A percentile compares a stretch with the other conserved stretches of the same genome.
phyloP scores from a whole-genome alignment of 2,888 invertebrate genomes.

The Pammene fasciana region DNA sequence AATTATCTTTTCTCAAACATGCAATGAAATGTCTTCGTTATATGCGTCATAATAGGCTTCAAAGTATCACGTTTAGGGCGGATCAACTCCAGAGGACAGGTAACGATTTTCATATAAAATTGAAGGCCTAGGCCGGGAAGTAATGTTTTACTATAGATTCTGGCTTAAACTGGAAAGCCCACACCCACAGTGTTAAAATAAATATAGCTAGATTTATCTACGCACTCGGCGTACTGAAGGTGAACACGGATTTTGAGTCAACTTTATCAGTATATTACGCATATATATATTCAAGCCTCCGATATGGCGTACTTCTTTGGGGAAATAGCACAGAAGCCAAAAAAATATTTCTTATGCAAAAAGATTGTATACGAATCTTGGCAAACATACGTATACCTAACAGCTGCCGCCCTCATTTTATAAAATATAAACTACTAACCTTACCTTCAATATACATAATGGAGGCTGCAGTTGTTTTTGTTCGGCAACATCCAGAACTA shows the following conservation, averaged over 20 bases:
- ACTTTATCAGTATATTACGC: neutral
- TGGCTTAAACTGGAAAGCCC: neutral
- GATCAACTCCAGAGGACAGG: too few relatives aligned
- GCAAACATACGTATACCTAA: neutral
- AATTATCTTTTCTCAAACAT: too few relatives aligned
- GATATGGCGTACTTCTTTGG: neutral
- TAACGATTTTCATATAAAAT: too few relatives aligned
- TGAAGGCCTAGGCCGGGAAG: too few relatives aligned
- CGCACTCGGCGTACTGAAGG: neutral
- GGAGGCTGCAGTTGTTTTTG: neutral
- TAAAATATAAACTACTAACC: neutral
- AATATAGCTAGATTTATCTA: constrained; percentile 3
- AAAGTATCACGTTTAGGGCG: too few relatives aligned
- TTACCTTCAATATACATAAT: neutral
- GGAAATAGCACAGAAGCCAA: neutral
- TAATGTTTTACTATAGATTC: neutral
- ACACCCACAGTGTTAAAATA: neutral
- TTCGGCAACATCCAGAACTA: neutral
- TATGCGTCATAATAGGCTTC: too few relatives aligned
- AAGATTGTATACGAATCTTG: neutral
- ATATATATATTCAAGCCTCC: neutral
- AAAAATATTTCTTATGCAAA: neutral
- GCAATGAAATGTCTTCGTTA: too few relatives aligned
- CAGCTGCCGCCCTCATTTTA: neutral
- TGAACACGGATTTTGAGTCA: neutral